Evolutionary conservation across 2,113 vertebrate genomes (phyloP), one percentile per base, ranked within the genome.

Genomic region (Ochotona princeps): DNA sequence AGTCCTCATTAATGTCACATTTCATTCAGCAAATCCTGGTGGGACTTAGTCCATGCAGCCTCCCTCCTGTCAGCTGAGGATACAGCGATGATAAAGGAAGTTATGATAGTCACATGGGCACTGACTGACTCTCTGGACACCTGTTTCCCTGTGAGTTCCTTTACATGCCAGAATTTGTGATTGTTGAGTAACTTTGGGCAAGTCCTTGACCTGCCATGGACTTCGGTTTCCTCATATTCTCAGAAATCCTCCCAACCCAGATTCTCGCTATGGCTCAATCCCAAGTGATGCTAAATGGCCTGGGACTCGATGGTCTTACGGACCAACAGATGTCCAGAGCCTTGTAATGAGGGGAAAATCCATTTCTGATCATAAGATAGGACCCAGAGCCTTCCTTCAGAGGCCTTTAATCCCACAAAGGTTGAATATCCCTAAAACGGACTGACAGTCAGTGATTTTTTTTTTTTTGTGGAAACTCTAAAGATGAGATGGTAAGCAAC

Each of bases 51-150:
- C 32, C 8, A 1, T 25, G n/a, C 9, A 25, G 72, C 38, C 76
- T 54, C 78, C 11, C 5, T 32, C 0, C 38, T 25, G 0, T 54
- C 18, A 32, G 1, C n/a, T 57, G 23, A 21, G 51, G 20, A 30
- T 2, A 0, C 3, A 9, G 1, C 0, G 0, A 26, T 13, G 66
- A 2, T 11, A 54, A 79, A 70, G 38, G 18, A 20, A 30, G 81
- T 7, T 3, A 4, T 4, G 30, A 38, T 12, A 23, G 2, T 32
- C 26, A 17, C 26, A 65, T 32, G 1, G 3, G 4, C 25, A 12
- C 26, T 0, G n/a, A 10, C 8, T 15, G 69, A 8, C 14, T 65
- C 54, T 44, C 26, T 9, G 44, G 63, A 26, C 21, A 28, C 26
- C 32, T 17, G 2, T 60, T n/a, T 66, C 2, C 44, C 35, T 0